Conservation (phyloP, 2,888 invertebrate species). For the Aphidoletes aphidimyza region DNA sequence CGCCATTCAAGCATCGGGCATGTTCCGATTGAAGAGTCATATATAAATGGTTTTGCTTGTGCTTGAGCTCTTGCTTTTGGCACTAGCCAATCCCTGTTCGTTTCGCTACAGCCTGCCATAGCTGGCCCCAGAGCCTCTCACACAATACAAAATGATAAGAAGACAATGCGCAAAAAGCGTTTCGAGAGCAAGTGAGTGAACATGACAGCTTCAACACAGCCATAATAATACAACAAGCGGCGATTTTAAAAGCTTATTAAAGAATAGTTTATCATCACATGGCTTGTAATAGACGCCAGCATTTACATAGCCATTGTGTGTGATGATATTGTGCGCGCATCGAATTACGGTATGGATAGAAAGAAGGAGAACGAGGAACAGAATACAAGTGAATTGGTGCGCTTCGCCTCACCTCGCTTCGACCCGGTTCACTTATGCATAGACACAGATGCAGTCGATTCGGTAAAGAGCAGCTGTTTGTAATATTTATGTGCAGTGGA, state of each 20-base stretch:
- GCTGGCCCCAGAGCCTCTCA: too few relatives aligned
- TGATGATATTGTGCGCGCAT: background rate
- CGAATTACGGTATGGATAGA: too few relatives aligned
- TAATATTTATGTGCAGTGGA: constrained; percentile 22
- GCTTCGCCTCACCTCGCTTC: too few relatives aligned
- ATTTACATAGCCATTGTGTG: constrained; percentile 18
- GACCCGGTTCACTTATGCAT: too few relatives aligned
- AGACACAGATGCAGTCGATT: background rate
- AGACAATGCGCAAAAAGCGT: constrained; percentile 11
- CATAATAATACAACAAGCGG: constrained; percentile 27
- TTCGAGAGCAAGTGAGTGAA: background rate
- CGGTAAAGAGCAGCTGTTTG: constrained; percentile 20
- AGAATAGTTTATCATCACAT: constrained; percentile 51
- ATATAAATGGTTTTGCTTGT: constrained; percentile 13
- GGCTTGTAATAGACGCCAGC: constrained; percentile 37
- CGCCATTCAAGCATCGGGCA: background rate
- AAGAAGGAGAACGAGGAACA: too few relatives aligned
- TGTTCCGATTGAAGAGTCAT: constrained; percentile 42
- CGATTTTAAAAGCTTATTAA: constrained; percentile 47
- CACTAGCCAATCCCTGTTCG: background rate
- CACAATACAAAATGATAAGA: background rate
- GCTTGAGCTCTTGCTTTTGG: constrained; percentile 34
- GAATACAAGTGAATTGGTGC: too few relatives aligned
- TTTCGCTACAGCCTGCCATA: background rate
- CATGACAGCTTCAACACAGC: constrained; percentile 20